A percentile compares a stretch with the other conserved stretches of the same genome.
Conservation (phyloP, 2,888 invertebrate species). For the Protophormia terraenovae region DNA sequence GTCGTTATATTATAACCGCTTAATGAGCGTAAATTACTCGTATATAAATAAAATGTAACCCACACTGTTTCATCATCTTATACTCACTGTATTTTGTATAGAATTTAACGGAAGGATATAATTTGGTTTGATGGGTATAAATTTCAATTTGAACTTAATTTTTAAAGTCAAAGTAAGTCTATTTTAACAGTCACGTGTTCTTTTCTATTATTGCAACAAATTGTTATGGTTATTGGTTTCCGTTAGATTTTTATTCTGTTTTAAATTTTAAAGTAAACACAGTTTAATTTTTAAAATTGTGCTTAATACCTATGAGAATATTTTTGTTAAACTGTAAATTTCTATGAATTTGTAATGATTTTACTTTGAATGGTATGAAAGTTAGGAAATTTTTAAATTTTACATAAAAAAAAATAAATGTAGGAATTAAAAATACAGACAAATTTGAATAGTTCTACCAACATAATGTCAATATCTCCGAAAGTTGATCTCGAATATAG, state of each 20-base stretch:
- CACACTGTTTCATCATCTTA: neutral
- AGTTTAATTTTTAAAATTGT: neutral
- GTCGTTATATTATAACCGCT: conserved; percentile 55
- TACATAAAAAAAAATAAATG: too few relatives aligned
- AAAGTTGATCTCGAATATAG: too few relatives aligned
- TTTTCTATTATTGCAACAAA: conserved; percentile 42
- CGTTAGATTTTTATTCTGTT: neutral
- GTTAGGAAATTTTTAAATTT: too few relatives aligned
- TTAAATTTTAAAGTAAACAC: neutral
- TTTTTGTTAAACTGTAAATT: too few relatives aligned
- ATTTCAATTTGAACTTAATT: conserved; percentile 51
- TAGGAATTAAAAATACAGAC: too few relatives aligned
- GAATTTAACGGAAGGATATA: conserved; percentile 62
- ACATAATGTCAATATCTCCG: too few relatives aligned
- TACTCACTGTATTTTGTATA: neutral
- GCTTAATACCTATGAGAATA: neutral
- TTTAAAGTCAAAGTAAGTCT: conserved; percentile 38
- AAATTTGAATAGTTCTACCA: too few relatives aligned
- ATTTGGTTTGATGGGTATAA: conserved; percentile 62
- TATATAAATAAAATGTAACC: neutral
- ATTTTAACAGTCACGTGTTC: conserved; percentile 40
- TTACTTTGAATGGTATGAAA: too few relatives aligned
- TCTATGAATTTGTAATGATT: too few relatives aligned
- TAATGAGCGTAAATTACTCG: conserved; percentile 60
- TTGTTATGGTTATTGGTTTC: conserved; percentile 61